Conservation (phyloP, 2,888 invertebrate species). For the Agriopis aurantiaria region DNA sequence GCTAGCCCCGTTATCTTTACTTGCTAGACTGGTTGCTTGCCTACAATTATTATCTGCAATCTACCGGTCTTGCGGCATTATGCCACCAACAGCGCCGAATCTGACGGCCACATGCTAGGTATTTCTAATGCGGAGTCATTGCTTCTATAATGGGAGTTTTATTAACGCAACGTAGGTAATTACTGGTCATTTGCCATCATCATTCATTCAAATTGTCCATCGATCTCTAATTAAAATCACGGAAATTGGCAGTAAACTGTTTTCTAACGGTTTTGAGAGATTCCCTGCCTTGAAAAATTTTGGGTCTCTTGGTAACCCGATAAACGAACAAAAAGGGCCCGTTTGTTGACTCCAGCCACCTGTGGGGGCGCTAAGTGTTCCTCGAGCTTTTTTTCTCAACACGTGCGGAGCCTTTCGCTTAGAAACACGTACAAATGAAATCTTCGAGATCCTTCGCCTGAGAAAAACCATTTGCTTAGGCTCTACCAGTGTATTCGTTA, state of each 20-base stretch:
- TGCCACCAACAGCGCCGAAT: constrained; percentile 30
- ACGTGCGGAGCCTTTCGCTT: not conserved
- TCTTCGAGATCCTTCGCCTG: not conserved
- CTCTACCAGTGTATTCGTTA: not conserved
- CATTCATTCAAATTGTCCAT: constrained; percentile 30
- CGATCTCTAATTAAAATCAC: constrained; percentile 29
- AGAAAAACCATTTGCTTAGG: not conserved
- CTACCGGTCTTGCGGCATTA: constrained; percentile 15
- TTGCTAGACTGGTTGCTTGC: constrained; percentile 36
- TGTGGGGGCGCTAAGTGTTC: constrained; percentile 47
- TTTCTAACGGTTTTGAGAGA: not conserved
- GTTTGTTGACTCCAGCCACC: constrained; percentile 61
- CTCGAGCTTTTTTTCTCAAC: constrained; percentile 8
- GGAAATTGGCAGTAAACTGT: constrained; percentile 15
- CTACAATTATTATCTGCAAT: constrained; percentile 36
- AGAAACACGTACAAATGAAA: not conserved
- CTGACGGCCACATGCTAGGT: constrained; percentile 24
- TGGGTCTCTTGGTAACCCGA: not conserved
- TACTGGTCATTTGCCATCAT: constrained; percentile 25
- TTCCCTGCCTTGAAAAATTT: not conserved
- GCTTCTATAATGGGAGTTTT: constrained; percentile 29
- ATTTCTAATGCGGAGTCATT: constrained; percentile 28
- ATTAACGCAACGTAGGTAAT: constrained; percentile 28
- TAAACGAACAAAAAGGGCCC: constrained; percentile 43
- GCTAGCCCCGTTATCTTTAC: constrained; percentile 34